These are phyloP conservation scores for Rhabdomys dilectus DNA, from an alignment of 2,113 vertebrate genomes.

Conservation along the genomic window DNA sequence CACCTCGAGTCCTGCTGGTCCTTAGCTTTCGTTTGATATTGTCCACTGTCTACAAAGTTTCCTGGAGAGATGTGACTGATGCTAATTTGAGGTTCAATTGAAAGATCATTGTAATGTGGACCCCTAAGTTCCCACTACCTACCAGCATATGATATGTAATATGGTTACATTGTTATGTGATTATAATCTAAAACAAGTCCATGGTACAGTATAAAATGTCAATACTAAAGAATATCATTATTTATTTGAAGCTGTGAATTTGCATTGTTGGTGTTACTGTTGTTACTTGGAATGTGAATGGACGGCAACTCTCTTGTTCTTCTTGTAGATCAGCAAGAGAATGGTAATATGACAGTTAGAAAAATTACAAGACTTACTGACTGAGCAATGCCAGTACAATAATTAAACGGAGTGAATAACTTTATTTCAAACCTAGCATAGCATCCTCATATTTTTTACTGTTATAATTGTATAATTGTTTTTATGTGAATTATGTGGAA, in stretches of 20 bases:
- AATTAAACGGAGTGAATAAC: slow-evolving; percentile 50
- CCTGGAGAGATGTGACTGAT: background rate
- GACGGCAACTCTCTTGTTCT: slow-evolving; percentile 32
- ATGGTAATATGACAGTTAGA: slow-evolving; percentile 54
- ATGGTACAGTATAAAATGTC: background rate
- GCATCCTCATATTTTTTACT: background rate
- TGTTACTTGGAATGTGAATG: background rate
- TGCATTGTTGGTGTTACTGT: background rate
- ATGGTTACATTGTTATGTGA: background rate
- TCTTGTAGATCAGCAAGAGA: slow-evolving; percentile 28
- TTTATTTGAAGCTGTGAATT: background rate
- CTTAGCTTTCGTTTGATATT: slow-evolving; percentile 43
- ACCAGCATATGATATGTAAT: background rate
- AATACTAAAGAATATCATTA: background rate
- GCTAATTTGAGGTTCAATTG: slow-evolving; percentile 11
- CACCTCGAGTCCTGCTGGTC: background rate
- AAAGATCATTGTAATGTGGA: background rate
- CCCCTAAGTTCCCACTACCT: background rate
- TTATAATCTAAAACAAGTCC: background rate
- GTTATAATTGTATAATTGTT: background rate
- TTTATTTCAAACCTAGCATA: slow-evolving; percentile 51
- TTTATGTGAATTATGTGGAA: slow-evolving; percentile 40
- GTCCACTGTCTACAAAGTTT: background rate
- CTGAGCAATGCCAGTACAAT: slow-evolving; percentile 54
- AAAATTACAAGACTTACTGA: background rate